These are phyloP conservation scores for Polymixis lichenea DNA, from an alignment of 2,888 invertebrate species.

Conservation along the genomic window DNA sequence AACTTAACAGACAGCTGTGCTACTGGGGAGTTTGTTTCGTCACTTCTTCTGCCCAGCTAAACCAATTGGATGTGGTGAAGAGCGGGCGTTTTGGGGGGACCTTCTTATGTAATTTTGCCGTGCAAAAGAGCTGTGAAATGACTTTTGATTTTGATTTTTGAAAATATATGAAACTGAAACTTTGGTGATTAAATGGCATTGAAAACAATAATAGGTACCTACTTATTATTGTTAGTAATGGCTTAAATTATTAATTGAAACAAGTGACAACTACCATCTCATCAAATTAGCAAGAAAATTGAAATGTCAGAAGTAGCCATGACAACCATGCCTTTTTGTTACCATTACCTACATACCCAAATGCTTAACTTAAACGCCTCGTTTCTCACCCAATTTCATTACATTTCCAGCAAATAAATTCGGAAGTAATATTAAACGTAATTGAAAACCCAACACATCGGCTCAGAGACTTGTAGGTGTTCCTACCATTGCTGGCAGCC, in stretches of 20 bases:
- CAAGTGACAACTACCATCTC: not conserved
- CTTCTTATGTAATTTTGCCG: no score
- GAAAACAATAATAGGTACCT: not conserved
- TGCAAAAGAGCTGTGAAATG: no score
- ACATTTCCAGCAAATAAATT: constrained; percentile 39
- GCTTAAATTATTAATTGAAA: not conserved
- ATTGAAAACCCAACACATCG: constrained; percentile 37
- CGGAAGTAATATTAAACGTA: constrained; percentile 20
- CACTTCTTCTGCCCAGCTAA: no score
- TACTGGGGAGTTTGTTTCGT: no score
- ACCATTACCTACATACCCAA: not conserved
- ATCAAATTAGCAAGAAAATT: not conserved
- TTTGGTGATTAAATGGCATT: not conserved
- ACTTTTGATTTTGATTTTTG: no score
- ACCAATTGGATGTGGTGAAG: no score
- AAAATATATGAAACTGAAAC: not conserved
- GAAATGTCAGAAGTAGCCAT: not conserved
- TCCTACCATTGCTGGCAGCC: constrained; percentile 48
- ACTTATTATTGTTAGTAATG: no score
- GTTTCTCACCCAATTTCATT: constrained; percentile 22
- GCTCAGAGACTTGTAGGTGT: constrained; percentile 17
- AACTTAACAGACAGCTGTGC: no score
- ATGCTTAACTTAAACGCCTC: not conserved
- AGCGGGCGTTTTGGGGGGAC: no score
- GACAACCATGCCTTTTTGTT: no score